Conservation (phyloP, 2,888 invertebrate species). For the Harpalus rubripes region DNA sequence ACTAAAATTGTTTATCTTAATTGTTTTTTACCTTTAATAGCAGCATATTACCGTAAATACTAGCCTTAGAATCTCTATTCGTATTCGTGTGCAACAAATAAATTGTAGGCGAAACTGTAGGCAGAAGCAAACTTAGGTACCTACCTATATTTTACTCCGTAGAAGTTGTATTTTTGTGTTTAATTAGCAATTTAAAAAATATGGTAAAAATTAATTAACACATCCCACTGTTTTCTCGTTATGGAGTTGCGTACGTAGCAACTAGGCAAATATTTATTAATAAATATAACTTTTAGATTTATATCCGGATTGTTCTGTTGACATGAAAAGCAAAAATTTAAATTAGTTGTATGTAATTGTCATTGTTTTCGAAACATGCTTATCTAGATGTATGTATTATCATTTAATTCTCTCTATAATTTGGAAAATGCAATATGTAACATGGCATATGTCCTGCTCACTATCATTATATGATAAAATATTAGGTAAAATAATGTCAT, state of each 20-base stretch:
- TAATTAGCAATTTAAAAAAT: constrained; percentile 57
- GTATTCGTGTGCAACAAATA: constrained; percentile 46
- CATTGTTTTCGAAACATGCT: not conserved
- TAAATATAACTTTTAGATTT: constrained; percentile 4
- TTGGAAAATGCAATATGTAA: no score
- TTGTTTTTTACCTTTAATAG: constrained; percentile 41
- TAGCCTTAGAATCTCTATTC: constrained; percentile 22
- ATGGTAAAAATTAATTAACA: constrained; percentile 61
- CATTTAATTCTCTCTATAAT: no score
- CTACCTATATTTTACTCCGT: constrained; percentile 29
- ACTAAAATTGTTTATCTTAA: constrained; percentile 48
- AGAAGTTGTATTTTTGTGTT: constrained; percentile 50
- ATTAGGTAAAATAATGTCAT: no score
- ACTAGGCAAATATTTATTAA: constrained; percentile 33
- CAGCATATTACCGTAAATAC: constrained; percentile 37
- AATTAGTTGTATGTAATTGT: not conserved
- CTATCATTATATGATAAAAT: no score
- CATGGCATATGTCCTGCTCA: no score
- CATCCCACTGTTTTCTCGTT: constrained; percentile 34
- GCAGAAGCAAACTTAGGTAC: constrained; percentile 48
- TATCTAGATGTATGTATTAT: not conserved
- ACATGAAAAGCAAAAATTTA: not conserved
- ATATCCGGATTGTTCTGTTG: not conserved
- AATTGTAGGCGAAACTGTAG: constrained; percentile 49
- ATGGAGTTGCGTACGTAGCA: constrained; percentile 5